Conservation (phyloP, 2,797 vertebrate species). For the Etheostoma perlongum region DNA sequence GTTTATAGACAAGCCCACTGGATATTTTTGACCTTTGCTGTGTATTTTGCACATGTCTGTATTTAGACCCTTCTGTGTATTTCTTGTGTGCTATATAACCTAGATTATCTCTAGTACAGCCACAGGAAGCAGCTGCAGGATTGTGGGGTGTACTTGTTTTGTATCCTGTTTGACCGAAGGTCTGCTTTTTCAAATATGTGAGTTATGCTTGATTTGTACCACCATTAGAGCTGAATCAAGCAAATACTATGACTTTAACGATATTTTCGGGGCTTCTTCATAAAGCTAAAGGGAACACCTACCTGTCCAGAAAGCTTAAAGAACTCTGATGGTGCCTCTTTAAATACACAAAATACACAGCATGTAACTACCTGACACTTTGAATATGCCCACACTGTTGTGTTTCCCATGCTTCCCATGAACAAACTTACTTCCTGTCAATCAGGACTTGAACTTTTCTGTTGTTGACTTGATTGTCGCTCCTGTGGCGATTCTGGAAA, state of each 20-base stretch:
- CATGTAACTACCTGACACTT: not conserved
- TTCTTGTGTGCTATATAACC: not conserved
- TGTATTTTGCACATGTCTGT: conserved; percentile 1
- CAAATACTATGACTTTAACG: not conserved
- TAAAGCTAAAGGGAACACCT: not conserved
- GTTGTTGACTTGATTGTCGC: conserved; percentile 95
- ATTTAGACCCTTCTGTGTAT: not conserved
- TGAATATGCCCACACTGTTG: not conserved
- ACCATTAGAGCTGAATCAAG: not conserved
- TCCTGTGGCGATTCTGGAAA: conserved; percentile 92
- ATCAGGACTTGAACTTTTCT: conserved; percentile 90
- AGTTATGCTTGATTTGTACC: conserved; percentile 7
- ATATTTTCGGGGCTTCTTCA: not conserved
- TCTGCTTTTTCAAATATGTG: conserved; percentile 36
- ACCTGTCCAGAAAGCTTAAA: not conserved
- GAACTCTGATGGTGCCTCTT: not conserved
- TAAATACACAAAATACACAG: not conserved
- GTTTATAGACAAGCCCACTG: not conserved
- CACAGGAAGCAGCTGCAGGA: conserved; percentile 64
- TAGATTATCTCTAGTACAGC: not conserved
- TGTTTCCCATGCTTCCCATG: not conserved
- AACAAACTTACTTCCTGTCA: conserved; percentile 89
- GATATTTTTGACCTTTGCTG: not conserved
- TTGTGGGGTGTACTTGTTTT: conserved; percentile 24
- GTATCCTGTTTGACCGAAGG: conserved; percentile 35